These are phyloP conservation scores for Tetanocera ferruginea DNA, from an alignment of 2,888 invertebrate species.

Conservation along the genomic window DNA sequence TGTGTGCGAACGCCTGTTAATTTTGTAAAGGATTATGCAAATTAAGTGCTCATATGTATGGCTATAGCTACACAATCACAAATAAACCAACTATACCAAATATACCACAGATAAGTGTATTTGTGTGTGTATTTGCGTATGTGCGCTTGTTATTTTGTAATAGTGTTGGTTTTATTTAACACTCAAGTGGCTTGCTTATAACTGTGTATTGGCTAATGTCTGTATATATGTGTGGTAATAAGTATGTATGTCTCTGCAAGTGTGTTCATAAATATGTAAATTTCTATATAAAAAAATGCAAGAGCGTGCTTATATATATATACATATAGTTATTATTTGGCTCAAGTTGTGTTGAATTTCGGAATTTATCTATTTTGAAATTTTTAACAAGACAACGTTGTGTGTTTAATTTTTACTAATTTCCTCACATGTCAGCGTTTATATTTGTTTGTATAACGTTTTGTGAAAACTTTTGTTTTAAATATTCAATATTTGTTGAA, in stretches of 20 bases:
- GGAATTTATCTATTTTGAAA: neutral
- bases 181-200: neutral
- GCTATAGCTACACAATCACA: constrained; percentile 1
- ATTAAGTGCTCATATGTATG: constrained; percentile 46
- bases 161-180: neutral
- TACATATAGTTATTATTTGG: neutral
- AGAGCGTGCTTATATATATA: no score
- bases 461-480: no score
- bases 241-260: neutral
- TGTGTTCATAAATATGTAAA: neutral
- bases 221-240: neutral
- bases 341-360: neutral
- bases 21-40: constrained; percentile 52
- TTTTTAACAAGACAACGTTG: no score
- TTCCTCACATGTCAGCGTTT: no score
- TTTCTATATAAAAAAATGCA: neutral
- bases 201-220: neutral
- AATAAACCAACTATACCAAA: neutral
- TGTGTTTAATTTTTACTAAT: no score
- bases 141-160: neutral
- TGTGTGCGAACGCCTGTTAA: constrained; percentile 48
- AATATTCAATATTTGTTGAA: no score
- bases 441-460: no score
- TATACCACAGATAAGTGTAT: neutral
- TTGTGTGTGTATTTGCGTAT: constrained; percentile 1